These are phyloP conservation scores for Cataglyphis rosenhaueri DNA, from an alignment of 2,888 invertebrate genomes.

Conservation along the genomic window DNA sequence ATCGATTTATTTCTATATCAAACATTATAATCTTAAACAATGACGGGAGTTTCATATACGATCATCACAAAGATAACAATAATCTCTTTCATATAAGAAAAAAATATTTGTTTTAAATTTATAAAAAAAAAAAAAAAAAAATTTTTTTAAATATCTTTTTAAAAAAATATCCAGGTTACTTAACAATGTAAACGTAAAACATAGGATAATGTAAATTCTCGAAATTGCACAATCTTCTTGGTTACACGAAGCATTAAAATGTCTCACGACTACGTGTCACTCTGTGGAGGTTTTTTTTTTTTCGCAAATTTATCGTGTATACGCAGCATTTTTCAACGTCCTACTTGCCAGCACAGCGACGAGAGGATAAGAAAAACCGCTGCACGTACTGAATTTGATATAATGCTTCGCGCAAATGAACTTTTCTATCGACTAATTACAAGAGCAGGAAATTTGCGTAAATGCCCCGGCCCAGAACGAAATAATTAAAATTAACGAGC, in stretches of 20 bases:
- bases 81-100: not conserved
- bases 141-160: not conserved
- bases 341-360: conserved; percentile 20
- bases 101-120: not conserved
- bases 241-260: conserved; percentile 24
- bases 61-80: not conserved
- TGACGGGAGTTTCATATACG: not conserved
- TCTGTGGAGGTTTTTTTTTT: conserved; percentile 28
- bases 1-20: conserved; percentile 17
- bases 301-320: conserved; percentile 28
- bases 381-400: conserved; percentile 49
- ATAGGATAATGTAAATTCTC: conserved; percentile 27
- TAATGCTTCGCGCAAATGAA: conserved; percentile 60
- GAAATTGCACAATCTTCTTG: conserved; percentile 8
- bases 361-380: conserved; percentile 49
- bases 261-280: conserved; percentile 15
- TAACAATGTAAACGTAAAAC: not conserved
- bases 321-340: conserved; percentile 43
- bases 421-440: conserved; percentile 60
- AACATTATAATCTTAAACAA: not conserved
- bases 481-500: conserved; percentile 71
- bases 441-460: conserved; percentile 54
- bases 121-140: not conserved
- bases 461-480: conserved; percentile 43
- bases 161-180: not conserved